phyloP scores from a whole-genome alignment of 92 coral and sea anemone genomes.

The Epizoanthus rinbou region DNA sequence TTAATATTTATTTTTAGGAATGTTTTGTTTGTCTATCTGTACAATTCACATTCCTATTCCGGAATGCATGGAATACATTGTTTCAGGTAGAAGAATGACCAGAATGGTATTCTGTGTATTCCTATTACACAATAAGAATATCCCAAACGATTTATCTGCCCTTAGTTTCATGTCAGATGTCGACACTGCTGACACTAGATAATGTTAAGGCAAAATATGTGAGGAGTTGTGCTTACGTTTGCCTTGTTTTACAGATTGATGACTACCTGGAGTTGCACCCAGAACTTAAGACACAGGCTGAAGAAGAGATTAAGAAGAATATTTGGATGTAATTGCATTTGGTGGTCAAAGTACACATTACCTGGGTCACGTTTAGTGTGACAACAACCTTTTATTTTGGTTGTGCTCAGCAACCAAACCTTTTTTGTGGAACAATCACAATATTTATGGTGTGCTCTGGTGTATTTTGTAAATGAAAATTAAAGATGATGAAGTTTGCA shows the following conservation, averaged over 20 bases:
- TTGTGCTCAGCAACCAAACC: not conserved
- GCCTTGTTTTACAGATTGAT: constrained; percentile 66
- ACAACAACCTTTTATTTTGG: not conserved
- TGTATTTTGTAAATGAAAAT: constrained; percentile 35
- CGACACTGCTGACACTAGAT: too few species aligned
- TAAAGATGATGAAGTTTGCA: constrained; percentile 21
- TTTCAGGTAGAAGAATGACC: too few species aligned
- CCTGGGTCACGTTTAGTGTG: not conserved
- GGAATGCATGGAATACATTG: too few species aligned
- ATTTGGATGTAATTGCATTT: constrained; percentile 62
- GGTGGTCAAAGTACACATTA: not conserved
- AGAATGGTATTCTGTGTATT: too few species aligned
- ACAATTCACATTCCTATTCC: too few species aligned
- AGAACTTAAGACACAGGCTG: constrained; percentile 78
- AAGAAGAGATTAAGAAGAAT: constrained; percentile 82
- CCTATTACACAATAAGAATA: too few species aligned
- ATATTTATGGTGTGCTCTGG: constrained; percentile 12
- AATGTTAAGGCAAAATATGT: too few species aligned
- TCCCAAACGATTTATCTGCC: too few species aligned
- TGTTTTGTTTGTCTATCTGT: too few species aligned
- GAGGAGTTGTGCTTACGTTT: not conserved
- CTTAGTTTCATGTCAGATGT: too few species aligned
- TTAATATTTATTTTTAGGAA: too few species aligned
- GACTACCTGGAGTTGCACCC: constrained; percentile 86
- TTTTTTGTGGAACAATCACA: not conserved